Base-by-base conservation (phyloP, 2,797 vertebrate genomes). In the Ceryle rudis region DNA sequence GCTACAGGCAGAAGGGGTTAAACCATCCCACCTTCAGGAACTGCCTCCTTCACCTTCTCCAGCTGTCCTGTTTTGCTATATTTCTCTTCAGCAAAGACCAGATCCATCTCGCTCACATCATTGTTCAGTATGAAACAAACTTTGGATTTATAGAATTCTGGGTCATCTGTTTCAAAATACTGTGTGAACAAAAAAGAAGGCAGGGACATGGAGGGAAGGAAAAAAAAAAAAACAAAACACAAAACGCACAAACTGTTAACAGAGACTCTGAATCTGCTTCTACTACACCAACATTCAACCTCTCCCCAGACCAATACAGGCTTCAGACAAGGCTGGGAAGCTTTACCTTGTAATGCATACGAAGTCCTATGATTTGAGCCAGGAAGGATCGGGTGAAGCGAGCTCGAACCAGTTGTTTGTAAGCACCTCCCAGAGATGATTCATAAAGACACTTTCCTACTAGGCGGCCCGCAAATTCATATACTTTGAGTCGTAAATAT, bases 121-220 rank as follows among this genome's bases (percentile, higher is more conserved):
- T 99, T 99, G 98, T 99, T 99, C 95, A 99, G 98, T 97, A 99
- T 99, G 98, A 99, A 99, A 98, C 99, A 99, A 91, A 99, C 99
- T 98, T 99, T 99, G 93, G 99, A 99, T 98, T 99, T 99, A 98
- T 99, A 99, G 98, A 99, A 99, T 97, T 99, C 99, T 77, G 99
- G 99, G 97, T 99, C 99, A 75, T 99, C 99, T 0, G 99, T 99
- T 98, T 99, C 99, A 96, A 99, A 99, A 97, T 99, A 99, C 99
- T 99, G 96, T 52, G 54, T 47, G 55, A 96, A 93, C 90, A 73
- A 81, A 35, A 84, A 66, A 64, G 39, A 46, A 67, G n/a, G 17
- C 25, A 78, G 46, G 28, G 31, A 74, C 6, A 55, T 8, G 10
- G 57, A 86, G 13, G 19, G 42, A 91, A 90, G 9, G n/a, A 60